Evolutionary conservation across 2,888 invertebrate species (phyloP), one percentile per base, ranked within the genome.

Genomic region (Petrolisthes cinctipes): DNA sequence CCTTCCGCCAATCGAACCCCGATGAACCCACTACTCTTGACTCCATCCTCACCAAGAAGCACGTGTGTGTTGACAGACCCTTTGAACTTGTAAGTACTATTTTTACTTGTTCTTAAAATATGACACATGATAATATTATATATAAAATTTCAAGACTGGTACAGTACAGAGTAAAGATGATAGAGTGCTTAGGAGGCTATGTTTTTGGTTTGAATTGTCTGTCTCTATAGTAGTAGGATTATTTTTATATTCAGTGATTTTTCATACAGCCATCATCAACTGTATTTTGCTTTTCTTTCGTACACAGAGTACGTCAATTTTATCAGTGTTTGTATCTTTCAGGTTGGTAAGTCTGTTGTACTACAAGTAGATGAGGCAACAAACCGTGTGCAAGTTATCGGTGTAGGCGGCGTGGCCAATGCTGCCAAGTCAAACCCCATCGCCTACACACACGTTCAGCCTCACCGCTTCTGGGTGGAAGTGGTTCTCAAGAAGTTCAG

Each of bases 401-500:
- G 86, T 5, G 76, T 86, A 7, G 86, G 86, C 11, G 82, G 71
- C 20, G 57, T 86, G 5, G 86, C 86, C 14, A 86, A 86, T 76
- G 86, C 86, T 73, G 20, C 23, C 56, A 82, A 76, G 66, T 76
- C 75, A 17, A 82, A 82, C 54, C 86, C 86, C 61, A 82, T 86
- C 17, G 86, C 86, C 57, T 86, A 86, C 76, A 82, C 82, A 57
- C 86, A 81, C 57, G 75, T 82, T n/a, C 86, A 86, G 53, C 76
- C 82, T n/a, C 86, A 86, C 57, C 81, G 86, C 73, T 86, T 86
- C 53, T 86, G 86, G 86, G 68, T 86, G 14, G 86, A 86, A 53
- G 68, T 85, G 14, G 73, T 85, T 56, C 66, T 85, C 4, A 85
- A 73, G 23, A 85, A 85, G 56, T 85, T 85, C 54, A 56, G 14